Percentiles rank a stretch among this genome's conserved stretches.
These are phyloP conservation scores for Coregonus suidteri DNA, from an alignment of 2,797 vertebrate species.

Conservation along the genomic window DNA sequence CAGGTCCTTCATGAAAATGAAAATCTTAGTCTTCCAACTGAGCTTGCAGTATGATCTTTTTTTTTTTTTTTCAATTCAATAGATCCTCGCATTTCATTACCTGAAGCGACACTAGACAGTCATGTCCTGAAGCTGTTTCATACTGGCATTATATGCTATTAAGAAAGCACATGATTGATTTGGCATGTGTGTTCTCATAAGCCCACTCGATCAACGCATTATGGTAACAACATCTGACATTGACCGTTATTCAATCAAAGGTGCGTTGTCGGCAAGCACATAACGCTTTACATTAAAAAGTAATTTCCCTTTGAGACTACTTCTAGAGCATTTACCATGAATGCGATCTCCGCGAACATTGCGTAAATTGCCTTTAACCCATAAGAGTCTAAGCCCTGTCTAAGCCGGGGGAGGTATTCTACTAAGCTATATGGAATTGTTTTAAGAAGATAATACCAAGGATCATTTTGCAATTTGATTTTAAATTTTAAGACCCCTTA, in stretches of 20 bases:
- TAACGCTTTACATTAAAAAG: neutral
- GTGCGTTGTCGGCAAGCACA: neutral
- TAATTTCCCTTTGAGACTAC: neutral
- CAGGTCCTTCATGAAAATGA: constrained; percentile 61
- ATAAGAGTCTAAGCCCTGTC: too few relatives aligned
- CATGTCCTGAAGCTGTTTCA: constrained; percentile 41
- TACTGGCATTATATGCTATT: constrained; percentile 42
- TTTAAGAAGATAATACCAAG: too few relatives aligned
- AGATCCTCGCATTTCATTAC: constrained; percentile 69
- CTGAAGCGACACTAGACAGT: constrained; percentile 37
- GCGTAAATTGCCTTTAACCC: neutral
- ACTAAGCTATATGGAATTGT: too few relatives aligned
- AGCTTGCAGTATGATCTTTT: constrained; percentile 68
- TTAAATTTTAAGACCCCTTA: too few relatives aligned
- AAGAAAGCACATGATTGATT: constrained; percentile 61
- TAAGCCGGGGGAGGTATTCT: too few relatives aligned
- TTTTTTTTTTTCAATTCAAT: constrained; percentile 61
- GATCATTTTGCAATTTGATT: too few relatives aligned
- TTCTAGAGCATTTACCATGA: neutral
- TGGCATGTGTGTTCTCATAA: constrained; percentile 39
- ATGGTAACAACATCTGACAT: neutral
- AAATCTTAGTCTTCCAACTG: constrained; percentile 60
- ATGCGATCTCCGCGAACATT: neutral
- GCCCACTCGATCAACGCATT: constrained; percentile 37
- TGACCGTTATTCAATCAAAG: too few relatives aligned